phyloP scores from a whole-genome alignment of 2,888 invertebrate species.

The Coelopa pilipes region DNA sequence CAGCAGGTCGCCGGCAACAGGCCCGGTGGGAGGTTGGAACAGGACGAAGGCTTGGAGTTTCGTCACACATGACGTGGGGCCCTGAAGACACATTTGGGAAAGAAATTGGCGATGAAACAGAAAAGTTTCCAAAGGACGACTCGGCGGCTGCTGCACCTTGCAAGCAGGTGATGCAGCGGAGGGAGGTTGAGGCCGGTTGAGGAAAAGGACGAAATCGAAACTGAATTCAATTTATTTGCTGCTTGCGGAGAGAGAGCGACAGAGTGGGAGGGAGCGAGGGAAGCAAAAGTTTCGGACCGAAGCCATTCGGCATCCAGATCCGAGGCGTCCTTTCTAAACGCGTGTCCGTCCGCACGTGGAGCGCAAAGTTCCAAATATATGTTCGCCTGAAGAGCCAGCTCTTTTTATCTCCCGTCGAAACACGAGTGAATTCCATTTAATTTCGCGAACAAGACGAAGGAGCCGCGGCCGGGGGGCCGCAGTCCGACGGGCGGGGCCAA shows the following conservation, averaged over 20 bases:
- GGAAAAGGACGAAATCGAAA: constrained; percentile 24
- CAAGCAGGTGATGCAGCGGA: neutral
- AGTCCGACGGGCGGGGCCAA: neutral
- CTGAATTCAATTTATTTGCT: constrained; percentile 27
- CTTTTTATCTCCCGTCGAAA: neutral
- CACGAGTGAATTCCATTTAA: constrained; percentile 27
- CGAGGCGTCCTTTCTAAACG: too few species aligned
- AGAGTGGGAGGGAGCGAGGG: too few species aligned
- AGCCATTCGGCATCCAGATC: too few species aligned
- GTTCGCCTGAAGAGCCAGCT: too few species aligned
- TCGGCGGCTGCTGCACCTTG: neutral
- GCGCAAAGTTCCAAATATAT: too few species aligned
- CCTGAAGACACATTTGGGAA: constrained; percentile 14
- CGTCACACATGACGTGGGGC: constrained; percentile 23
- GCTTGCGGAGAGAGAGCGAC: neutral
- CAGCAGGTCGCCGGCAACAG: constrained; percentile 4
- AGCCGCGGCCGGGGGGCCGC: neutral
- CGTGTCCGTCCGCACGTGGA: too few species aligned
- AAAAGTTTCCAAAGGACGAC: constrained; percentile 10
- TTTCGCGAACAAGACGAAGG: neutral
- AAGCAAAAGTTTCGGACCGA: neutral
- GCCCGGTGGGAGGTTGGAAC: neutral
- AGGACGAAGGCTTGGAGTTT: neutral
- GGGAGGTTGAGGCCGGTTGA: too few species aligned
- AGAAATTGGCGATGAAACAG: constrained; percentile 4